Evolutionary conservation across 2,888 invertebrate species (phyloP).

Genomic region (Megamerina dolium): DNA sequence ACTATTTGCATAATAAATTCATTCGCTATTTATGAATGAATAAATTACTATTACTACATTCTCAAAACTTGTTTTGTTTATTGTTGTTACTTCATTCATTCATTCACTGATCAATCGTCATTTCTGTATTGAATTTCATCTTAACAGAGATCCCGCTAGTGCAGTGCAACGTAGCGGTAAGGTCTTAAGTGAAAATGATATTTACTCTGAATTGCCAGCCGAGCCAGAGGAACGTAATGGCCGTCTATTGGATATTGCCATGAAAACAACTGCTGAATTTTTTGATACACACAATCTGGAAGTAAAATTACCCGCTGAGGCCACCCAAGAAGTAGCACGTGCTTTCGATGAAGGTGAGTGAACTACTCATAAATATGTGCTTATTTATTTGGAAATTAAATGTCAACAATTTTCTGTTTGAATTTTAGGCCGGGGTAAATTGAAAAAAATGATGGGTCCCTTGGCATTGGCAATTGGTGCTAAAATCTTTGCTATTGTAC

Average conservation of each 20-base stretch:
- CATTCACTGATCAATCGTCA: not conserved
- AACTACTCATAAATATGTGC: conserved; percentile 3
- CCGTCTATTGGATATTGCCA: conserved; percentile 54
- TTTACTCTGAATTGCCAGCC: conserved; percentile 53
- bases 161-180: conserved; percentile 44
- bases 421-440: conserved; percentile 63
- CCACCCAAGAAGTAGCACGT: conserved; percentile 60
- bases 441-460: conserved; percentile 68
- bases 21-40: too few relatives aligned
- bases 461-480: conserved; percentile 64
- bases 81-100: not conserved
- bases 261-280: conserved; percentile 55
- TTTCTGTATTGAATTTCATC: too few relatives aligned
- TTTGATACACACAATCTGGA: conserved; percentile 60
- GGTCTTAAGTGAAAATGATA: conserved; percentile 50
- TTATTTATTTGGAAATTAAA: conserved; percentile 6
- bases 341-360: conserved; percentile 69
- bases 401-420: not conserved
- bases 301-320: conserved; percentile 64
- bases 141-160: conserved; percentile 45
- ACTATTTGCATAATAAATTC: too few relatives aligned
- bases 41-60: not conserved
- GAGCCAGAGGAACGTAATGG: conserved; percentile 53
- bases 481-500: conserved; percentile 65
- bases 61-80: not conserved